These are phyloP conservation scores for Callionymus lyra DNA, from an alignment of 2,113 vertebrate genomes.

Conservation along the genomic window DNA sequence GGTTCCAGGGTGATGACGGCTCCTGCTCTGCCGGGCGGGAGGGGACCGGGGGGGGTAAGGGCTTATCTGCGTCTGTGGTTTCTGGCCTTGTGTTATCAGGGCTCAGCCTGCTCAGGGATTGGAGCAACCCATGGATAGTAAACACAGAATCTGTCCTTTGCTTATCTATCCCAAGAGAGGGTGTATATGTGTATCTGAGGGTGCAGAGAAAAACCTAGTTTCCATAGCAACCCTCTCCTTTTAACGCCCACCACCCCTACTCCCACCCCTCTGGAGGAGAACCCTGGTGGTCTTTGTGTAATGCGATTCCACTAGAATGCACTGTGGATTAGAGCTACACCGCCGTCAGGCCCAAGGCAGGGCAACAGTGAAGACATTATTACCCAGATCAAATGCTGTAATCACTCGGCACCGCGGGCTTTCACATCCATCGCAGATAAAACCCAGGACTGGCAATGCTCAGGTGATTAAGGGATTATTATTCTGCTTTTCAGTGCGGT, in stretches of 20 bases:
- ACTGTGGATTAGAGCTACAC: slow-evolving; percentile 67
- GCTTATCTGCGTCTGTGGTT: slow-evolving; percentile 67
- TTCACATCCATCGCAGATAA: slow-evolving; percentile 65
- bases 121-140: slow-evolving; percentile 58
- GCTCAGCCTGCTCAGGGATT: slow-evolving; percentile 61
- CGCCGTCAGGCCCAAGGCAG: slow-evolving; percentile 59
- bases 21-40: slow-evolving; percentile 47
- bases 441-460: slow-evolving; percentile 63
- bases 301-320: slow-evolving; percentile 71
- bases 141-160: slow-evolving; percentile 67
- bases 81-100: slow-evolving; percentile 60
- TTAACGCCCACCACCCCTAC: slow-evolving; percentile 20
- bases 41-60: no score
- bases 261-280: slow-evolving; percentile 53
- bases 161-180: slow-evolving; percentile 60
- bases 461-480: slow-evolving; percentile 72
- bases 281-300: slow-evolving; percentile 73
- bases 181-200: slow-evolving; percentile 12
- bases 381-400: slow-evolving; percentile 74
- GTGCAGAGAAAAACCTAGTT: slow-evolving; percentile 50
- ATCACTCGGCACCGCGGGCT: slow-evolving; percentile 67
- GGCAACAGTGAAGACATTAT: slow-evolving; percentile 71
- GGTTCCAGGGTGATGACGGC: slow-evolving; percentile 54
- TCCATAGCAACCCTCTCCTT: slow-evolving; percentile 65
- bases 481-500: slow-evolving; percentile 61